A percentile compares a stretch with the other conserved stretches of the same genome.
These are phyloP conservation scores for Aleiodes sp. DNA, from an alignment of 1,140 invertebrate genomes.

Conservation along the genomic window DNA sequence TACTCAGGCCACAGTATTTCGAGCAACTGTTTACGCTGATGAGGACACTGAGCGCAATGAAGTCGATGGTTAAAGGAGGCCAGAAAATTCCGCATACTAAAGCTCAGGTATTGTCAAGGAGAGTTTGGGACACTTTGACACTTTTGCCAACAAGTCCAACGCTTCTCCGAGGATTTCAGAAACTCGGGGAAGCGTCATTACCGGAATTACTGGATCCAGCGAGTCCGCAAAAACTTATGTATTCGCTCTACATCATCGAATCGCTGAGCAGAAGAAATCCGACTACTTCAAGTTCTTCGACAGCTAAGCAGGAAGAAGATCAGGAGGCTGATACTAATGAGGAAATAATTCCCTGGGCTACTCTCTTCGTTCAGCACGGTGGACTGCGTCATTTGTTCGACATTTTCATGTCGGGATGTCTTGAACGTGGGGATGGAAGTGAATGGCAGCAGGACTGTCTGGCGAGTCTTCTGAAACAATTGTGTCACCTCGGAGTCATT, in stretches of 20 bases:
- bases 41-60: slow-evolving; percentile 88
- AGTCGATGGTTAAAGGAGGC: slow-evolving; percentile 75
- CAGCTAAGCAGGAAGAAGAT: not conserved
- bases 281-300: not conserved
- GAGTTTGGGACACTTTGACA: slow-evolving; percentile 94
- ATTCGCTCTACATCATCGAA: slow-evolving; percentile 92
- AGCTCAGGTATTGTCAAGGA: slow-evolving; percentile 86
- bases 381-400: slow-evolving; percentile 88
- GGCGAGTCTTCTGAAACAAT: slow-evolving; percentile 82
- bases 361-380: slow-evolving; percentile 85
- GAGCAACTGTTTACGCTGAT: slow-evolving; percentile 89
- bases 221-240: slow-evolving; percentile 94
- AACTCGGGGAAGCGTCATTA: slow-evolving; percentile 72
- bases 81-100: slow-evolving; percentile 87
- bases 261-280: slow-evolving; percentile 65
- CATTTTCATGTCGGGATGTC: slow-evolving; percentile 86
- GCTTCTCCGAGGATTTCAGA: slow-evolving; percentile 84
- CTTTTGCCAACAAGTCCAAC: slow-evolving; percentile 89
- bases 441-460: slow-evolving; percentile 96
- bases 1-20: slow-evolving; percentile 87
- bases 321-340: slow-evolving; percentile 35
- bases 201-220: slow-evolving; percentile 83
- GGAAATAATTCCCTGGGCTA: slow-evolving; percentile 71
- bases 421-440: slow-evolving; percentile 74
- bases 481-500: slow-evolving; percentile 84